Evolutionary conservation across 2,888 invertebrate genomes (phyloP).

Genomic region (Argynnis bischoffii): DNA sequence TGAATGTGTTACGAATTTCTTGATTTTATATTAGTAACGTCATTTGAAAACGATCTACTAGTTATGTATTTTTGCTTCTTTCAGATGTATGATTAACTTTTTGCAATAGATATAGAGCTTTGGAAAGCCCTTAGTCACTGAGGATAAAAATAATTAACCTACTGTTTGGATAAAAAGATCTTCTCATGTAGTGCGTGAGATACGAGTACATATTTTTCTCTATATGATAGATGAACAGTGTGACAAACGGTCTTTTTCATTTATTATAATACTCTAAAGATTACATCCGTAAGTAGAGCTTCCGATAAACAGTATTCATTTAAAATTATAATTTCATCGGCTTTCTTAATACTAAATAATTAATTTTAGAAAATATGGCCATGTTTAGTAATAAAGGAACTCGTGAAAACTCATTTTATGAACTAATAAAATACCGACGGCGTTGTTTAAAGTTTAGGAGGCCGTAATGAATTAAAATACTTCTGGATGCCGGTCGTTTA

Average conservation of each 20-base stretch:
- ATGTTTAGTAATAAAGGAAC: constrained; percentile 50
- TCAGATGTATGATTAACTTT: too few relatives aligned
- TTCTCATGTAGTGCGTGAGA: too few relatives aligned
- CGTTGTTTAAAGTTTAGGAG: constrained; percentile 61
- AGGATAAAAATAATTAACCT: too few relatives aligned
- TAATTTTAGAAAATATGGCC: constrained; percentile 22
- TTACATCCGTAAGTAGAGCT: too few relatives aligned
- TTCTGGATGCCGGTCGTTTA: constrained; percentile 67
- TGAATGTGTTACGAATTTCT: constrained; percentile 20
- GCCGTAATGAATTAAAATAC: constrained; percentile 67
- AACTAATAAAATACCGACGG: constrained; percentile 63
- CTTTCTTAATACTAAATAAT: constrained; percentile 1
- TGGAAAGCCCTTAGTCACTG: too few relatives aligned
- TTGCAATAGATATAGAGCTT: too few relatives aligned
- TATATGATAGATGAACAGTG: too few relatives aligned
- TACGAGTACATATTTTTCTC: background rate
- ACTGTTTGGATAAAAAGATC: too few relatives aligned
- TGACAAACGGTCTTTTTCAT: too few relatives aligned
- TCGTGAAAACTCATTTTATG: constrained; percentile 54
- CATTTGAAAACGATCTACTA: background rate
- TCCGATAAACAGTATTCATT: too few relatives aligned
- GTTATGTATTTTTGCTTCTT: too few relatives aligned
- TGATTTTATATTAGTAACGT: constrained; percentile 2
- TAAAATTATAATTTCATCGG: background rate
- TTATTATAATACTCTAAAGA: too few relatives aligned